Percentiles rank a stretch among this genome's conserved stretches.
Evolutionary conservation across 2,888 invertebrate genomes (phyloP).

Genomic region (Cylindroiulus punctatus): DNA sequence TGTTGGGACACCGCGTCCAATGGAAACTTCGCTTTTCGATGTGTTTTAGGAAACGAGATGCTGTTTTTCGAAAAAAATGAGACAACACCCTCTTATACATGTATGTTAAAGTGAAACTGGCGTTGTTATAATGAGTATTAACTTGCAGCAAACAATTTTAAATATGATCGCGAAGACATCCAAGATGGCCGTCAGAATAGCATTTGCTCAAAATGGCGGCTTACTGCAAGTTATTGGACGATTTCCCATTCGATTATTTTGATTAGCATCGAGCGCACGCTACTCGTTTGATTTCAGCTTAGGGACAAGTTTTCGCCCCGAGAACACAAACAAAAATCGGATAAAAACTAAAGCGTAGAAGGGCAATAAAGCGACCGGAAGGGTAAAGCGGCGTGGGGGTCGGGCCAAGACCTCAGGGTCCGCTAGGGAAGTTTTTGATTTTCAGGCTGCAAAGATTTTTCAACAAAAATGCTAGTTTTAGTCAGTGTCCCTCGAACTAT

Average conservation of each 20-base stretch:
- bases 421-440: background rate
- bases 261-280: background rate
- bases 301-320: background rate
- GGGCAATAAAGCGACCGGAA: background rate
- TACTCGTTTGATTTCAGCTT: constrained; percentile 35
- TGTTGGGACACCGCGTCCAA: too few species aligned
- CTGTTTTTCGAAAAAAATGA: too few species aligned
- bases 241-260: background rate
- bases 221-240: background rate
- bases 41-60: too few species aligned
- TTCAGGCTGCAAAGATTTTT: background rate
- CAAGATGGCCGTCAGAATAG: too few species aligned
- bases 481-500: too few species aligned
- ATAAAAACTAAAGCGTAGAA: constrained; percentile 1
- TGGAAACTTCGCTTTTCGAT: too few species aligned
- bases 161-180: too few species aligned
- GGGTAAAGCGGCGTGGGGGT: background rate
- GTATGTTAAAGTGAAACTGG: too few species aligned
- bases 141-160: too few species aligned
- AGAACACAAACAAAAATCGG: background rate
- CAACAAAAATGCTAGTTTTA: too few species aligned
- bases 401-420: background rate
- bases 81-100: too few species aligned
- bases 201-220: background rate
- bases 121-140: too few species aligned